phyloP scores from a whole-genome alignment of 2,113 vertebrate genomes.

The Sus scrofa region T2T-Sscrofa CM000812.6:183017501-183018000 shows the following conservation, averaged over 20 bases:
- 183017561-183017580: no score
- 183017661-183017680: not conserved
- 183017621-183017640: no score
- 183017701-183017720: not conserved
- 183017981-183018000: not conserved
- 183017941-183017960: not conserved
- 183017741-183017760: not conserved
- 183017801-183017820: not conserved
- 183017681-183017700: not conserved
- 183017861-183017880: not conserved
- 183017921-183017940: not conserved
- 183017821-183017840: constrained; percentile 17
- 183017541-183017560: no score
- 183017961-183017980: constrained; percentile 47
- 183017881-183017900: not conserved
- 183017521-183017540: no score
- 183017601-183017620: no score
- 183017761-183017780: constrained; percentile 4
- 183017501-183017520: no score
- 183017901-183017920: not conserved
- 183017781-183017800: constrained; percentile 44
- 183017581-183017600: no score
- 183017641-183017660: no score
- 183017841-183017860: not conserved
- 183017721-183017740: not conserved